A percentile compares a stretch with the other conserved stretches of the same genome.
Evolutionary conservation across 2,113 vertebrate genomes (phyloP).

Genomic region (Emydocephalus ijimae): DNA sequence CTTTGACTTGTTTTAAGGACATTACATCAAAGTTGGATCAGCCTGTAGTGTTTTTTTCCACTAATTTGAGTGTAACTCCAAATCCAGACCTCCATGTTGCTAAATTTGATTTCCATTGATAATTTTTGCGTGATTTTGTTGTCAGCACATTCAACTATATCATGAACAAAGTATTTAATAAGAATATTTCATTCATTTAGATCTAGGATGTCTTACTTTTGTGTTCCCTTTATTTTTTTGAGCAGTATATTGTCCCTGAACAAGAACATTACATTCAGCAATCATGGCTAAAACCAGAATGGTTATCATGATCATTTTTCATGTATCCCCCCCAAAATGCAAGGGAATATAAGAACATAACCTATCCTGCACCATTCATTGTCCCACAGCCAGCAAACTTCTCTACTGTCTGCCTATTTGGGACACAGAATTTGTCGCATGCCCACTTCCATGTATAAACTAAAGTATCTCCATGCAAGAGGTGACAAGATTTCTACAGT

Average conservation of each 20-base stretch:
- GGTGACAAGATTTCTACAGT: neutral
- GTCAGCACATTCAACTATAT: too few species aligned
- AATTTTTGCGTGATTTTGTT: too few species aligned
- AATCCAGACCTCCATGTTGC: too few species aligned
- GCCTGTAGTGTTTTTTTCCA: too few species aligned
- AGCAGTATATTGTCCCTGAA: neutral
- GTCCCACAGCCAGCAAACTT: neutral
- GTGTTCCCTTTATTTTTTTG: too few species aligned
- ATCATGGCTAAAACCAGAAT: neutral
- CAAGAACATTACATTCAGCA: neutral
- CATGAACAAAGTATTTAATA: too few species aligned
- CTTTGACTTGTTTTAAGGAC: too few species aligned
- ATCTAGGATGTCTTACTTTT: too few species aligned
- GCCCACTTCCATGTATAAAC: neutral
- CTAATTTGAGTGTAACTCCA: too few species aligned
- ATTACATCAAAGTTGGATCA: too few species aligned
- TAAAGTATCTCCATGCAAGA: neutral
- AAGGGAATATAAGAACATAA: neutral
- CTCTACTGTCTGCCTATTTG: neutral
- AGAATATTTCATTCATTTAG: too few species aligned
- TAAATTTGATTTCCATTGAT: too few species aligned
- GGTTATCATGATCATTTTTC: neutral
- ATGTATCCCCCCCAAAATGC: neutral
- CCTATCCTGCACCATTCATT: neutral
- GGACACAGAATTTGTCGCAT: neutral